Base-by-base conservation (phyloP, 2,888 invertebrate genomes). In the Polyommatus icarus region DNA sequence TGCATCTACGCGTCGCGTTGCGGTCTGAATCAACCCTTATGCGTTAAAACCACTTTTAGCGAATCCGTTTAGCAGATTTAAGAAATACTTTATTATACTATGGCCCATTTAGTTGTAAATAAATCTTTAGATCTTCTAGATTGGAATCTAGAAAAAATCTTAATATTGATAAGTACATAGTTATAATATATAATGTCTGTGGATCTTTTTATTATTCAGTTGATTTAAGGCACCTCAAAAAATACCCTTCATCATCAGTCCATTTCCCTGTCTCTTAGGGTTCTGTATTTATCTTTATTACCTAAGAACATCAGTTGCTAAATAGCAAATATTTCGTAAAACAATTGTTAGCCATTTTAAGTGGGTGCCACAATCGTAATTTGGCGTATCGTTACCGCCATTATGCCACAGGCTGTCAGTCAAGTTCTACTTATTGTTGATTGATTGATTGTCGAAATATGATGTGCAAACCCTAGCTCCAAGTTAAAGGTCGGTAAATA, bases 281-380 rank as follows among this genome's bases (percentile, higher is more conserved):
- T 54, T 54, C 5, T 5, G 54, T 54, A 59, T 10, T 57, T 57
- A 18, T 18, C 20, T 20, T 24, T 3, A 24, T 61, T 4, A 24
- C 61, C 61, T 24, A 20, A 24, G 24, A 61, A 24, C 46, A 46
- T 40, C 71, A 54, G 72, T 72, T 29, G 57, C 72, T 40, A 77
- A 75, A 78, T n/a, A 20, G 1, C 71, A 20, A 24, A 76, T 76
- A 61, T 76, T 67, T 67, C 67, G 67, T 32, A 67, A 67, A 67
- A 67, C 67, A 67, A 67, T 67, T 67, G 67, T 67, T 67, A 32
- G 67, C 67, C 29, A 32, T 67, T 67, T 20, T 29, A 67, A 67
- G 67, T 67, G 67, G 67, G 67, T 67, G 32, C 67, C 67, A 67
- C 67, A 67, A 67, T 32, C 67, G 15, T 67, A 67, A 67, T 67